These are phyloP conservation scores for Trachelus tabidus DNA, from an alignment of 2,888 invertebrate genomes.

Conservation along the genomic window DNA sequence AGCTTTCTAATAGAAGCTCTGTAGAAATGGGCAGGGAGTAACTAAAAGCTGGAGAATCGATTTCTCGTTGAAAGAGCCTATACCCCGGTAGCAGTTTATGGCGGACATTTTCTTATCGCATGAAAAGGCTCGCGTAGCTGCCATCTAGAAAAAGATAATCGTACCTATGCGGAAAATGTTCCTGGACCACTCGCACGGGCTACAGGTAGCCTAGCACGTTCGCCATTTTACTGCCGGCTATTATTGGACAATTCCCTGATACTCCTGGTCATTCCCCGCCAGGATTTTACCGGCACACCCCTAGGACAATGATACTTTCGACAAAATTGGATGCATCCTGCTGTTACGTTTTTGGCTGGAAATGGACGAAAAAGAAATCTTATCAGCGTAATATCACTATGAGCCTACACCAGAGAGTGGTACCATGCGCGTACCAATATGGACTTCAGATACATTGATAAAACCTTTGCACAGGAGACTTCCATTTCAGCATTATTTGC, in stretches of 20 bases:
- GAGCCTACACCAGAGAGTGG: neutral
- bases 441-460: neutral
- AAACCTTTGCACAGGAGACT: neutral
- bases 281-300: neutral
- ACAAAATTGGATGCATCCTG: neutral
- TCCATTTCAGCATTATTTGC: neutral
- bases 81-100: neutral
- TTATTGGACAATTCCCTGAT: slow-evolving; percentile 39
- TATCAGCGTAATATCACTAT: neutral
- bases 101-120: neutral
- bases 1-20: neutral
- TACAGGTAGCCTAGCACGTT: slow-evolving; percentile 17
- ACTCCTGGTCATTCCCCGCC: neutral
- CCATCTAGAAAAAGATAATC: neutral
- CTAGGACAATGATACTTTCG: neutral
- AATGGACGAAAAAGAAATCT: neutral
- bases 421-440: neutral
- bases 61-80: neutral
- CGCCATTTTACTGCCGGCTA: slow-evolving; percentile 34
- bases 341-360: neutral
- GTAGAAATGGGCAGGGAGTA: neutral
- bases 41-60: neutral
- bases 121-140: neutral
- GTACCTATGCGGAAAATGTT: neutral
- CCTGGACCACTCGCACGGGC: neutral